These are phyloP conservation scores for Nematolebias whitei DNA, from an alignment of 2,113 vertebrate species.

Conservation along the genomic window DNA sequence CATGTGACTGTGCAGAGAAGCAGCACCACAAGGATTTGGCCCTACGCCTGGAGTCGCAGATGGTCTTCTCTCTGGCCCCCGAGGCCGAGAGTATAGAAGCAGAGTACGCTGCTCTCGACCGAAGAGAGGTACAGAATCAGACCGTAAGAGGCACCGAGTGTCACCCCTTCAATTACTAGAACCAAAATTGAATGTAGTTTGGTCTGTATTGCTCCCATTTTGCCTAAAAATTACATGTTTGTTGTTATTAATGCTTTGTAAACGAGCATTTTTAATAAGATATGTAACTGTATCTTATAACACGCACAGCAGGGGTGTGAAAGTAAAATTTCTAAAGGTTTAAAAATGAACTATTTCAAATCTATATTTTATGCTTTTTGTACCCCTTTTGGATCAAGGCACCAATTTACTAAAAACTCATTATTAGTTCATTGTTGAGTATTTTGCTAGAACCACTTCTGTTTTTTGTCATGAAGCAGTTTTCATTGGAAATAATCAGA, in stretches of 20 bases:
- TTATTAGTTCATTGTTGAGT: neutral
- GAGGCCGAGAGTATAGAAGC: constrained; percentile 95
- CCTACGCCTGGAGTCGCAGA: constrained; percentile 96
- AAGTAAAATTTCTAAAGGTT: neutral
- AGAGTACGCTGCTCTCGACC: constrained; percentile 95
- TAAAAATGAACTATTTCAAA: neutral
- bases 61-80: constrained; percentile 97
- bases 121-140: constrained; percentile 87
- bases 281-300: neutral
- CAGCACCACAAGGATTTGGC: constrained; percentile 97
- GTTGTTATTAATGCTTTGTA: neutral
- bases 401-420: neutral
- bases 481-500: constrained; percentile 11
- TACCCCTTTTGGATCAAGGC: neutral
- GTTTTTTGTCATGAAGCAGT: constrained; percentile 1
- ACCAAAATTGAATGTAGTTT: neutral
- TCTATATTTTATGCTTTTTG: neutral
- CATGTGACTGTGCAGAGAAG: constrained; percentile 98
- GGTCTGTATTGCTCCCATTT: neutral
- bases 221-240: neutral
- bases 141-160: constrained; percentile 19
- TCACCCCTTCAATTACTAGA: neutral
- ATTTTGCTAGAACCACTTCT: neutral
- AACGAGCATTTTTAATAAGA: constrained; percentile 1
- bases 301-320: neutral